phyloP scores from a whole-genome alignment of 2,797 vertebrate genomes.

The Champsocephalus gunnari region DNA sequence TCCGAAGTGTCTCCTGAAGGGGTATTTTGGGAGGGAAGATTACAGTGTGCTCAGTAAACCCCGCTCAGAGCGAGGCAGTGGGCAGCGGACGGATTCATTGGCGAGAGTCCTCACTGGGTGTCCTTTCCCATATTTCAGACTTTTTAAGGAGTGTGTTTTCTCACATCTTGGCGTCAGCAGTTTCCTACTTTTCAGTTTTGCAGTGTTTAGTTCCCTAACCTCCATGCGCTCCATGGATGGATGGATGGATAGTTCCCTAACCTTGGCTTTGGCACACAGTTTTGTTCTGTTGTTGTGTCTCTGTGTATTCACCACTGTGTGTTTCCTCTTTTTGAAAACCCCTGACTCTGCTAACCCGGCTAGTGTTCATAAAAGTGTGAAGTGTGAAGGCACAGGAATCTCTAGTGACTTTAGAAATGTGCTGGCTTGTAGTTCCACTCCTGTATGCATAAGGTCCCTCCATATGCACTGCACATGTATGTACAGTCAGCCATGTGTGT shows the following conservation, averaged over 20 bases:
- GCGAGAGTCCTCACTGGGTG: constrained; percentile 36
- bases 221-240: background rate
- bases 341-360: constrained; percentile 6
- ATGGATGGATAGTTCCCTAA: constrained; percentile 19
- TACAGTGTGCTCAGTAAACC: constrained; percentile 55
- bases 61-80: constrained; percentile 41
- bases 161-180: constrained; percentile 21
- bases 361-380: background rate
- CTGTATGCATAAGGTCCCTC: constrained; percentile 15
- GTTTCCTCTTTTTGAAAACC: constrained; percentile 12
- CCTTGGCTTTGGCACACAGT: constrained; percentile 8
- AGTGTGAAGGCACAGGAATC: background rate
- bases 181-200: constrained; percentile 28
- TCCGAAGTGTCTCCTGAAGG: constrained; percentile 57
- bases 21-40: constrained; percentile 33
- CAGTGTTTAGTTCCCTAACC: constrained; percentile 38
- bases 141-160: constrained; percentile 39
- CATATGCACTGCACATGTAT: constrained; percentile 24
- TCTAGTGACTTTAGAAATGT: constrained; percentile 2
- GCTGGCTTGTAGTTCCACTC: constrained; percentile 32
- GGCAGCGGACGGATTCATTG: constrained; percentile 53
- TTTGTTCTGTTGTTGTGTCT: constrained; percentile 4
- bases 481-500: constrained; percentile 11
- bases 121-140: constrained; percentile 31
- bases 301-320: constrained; percentile 3